Conservation (phyloP, 2,888 invertebrate genomes). For the Nasonovia ribisnigri region DNA sequence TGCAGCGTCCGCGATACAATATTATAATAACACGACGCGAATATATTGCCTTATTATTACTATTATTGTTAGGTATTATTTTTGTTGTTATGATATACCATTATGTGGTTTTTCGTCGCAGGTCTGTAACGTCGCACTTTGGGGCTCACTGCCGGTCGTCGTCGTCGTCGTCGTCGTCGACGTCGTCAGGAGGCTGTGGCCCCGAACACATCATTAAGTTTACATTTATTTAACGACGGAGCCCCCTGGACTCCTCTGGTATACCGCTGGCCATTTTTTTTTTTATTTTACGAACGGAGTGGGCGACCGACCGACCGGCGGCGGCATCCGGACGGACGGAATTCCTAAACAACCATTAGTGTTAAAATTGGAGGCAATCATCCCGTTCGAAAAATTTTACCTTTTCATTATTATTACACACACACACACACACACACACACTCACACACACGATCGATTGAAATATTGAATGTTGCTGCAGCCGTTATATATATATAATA, state of each 20-base stretch:
- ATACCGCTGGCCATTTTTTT: slow-evolving; percentile 63
- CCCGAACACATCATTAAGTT: slow-evolving; percentile 65
- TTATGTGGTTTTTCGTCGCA: background rate
- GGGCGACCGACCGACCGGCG: slow-evolving; percentile 58
- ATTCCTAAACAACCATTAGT: slow-evolving; percentile 65
- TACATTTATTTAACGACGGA: slow-evolving; percentile 64
- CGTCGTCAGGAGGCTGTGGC: slow-evolving; percentile 53
- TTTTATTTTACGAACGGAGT: slow-evolving; percentile 58
- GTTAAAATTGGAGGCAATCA: slow-evolving; percentile 65
- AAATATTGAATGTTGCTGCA: background rate
- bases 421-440: background rate
- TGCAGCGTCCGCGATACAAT: background rate
- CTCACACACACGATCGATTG: slow-evolving; percentile 13
- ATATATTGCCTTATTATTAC: background rate
- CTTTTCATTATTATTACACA: slow-evolving; percentile 55
- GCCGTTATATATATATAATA: background rate
- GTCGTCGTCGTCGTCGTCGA: background rate
- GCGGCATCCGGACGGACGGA: slow-evolving; percentile 55
- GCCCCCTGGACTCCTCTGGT: slow-evolving; percentile 56
- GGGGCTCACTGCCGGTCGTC: slow-evolving; percentile 37
- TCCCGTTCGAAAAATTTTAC: slow-evolving; percentile 62
- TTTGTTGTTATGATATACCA: background rate
- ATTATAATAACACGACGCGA: slow-evolving; percentile 9
- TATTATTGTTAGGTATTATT: slow-evolving; percentile 13
- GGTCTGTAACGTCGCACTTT: slow-evolving; percentile 29